Conservation (phyloP, 1,140 invertebrate species). For the Phocides pigmalion region DNA sequence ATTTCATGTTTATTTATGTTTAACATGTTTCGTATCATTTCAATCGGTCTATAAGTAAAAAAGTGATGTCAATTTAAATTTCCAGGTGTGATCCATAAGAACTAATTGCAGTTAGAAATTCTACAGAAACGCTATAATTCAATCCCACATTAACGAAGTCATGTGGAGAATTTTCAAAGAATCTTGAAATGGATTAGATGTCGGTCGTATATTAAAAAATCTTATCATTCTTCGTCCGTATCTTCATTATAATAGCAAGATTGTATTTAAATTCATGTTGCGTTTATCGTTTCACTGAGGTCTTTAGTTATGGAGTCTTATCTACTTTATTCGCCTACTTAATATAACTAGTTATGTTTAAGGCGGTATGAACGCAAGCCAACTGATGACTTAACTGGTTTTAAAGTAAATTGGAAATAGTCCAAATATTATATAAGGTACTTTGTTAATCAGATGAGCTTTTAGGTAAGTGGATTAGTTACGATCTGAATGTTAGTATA, state of each 20-base stretch:
- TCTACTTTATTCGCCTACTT: not conserved
- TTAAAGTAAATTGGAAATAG: slow-evolving; percentile 20
- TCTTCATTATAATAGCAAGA: slow-evolving; percentile 44
- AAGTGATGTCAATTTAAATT: too few relatives aligned
- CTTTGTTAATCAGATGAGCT: slow-evolving; percentile 9
- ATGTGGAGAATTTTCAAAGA: too few relatives aligned
- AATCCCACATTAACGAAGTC: too few relatives aligned
- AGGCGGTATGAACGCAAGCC: not conserved
- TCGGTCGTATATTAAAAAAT: too few relatives aligned
- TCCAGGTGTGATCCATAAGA: too few relatives aligned
- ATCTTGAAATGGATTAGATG: too few relatives aligned
- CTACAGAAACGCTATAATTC: too few relatives aligned
- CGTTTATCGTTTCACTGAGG: not conserved
- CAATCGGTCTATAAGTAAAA: too few relatives aligned
- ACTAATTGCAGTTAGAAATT: too few relatives aligned
- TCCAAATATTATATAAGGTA: slow-evolving; percentile 19
- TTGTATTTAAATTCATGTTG: not conserved
- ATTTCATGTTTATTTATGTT: too few relatives aligned
- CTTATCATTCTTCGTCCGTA: too few relatives aligned
- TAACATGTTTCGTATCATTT: too few relatives aligned
- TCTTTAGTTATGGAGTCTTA: not conserved
- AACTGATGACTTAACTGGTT: slow-evolving; percentile 9
- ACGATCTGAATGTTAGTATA: not conserved
- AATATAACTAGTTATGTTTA: not conserved
- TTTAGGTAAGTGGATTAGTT: slow-evolving; percentile 8